Percentiles rank a stretch among this genome's conserved stretches.
phyloP scores from a whole-genome alignment of 2,888 invertebrate species.

The Drosophila neotestacea region DNA sequence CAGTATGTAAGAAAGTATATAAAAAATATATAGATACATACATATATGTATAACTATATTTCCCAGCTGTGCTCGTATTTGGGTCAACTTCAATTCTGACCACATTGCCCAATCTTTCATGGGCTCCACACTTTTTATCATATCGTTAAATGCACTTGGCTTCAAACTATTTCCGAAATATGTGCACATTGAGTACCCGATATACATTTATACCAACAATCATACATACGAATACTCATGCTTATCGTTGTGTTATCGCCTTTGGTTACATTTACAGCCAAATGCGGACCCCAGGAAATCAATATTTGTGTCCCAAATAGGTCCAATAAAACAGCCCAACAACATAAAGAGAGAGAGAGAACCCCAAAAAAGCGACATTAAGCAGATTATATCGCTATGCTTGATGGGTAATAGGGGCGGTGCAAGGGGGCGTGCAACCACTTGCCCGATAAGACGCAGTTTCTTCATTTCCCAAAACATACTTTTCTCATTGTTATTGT shows the following conservation, averaged over 20 bases:
- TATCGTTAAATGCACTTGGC: conserved; percentile 77
- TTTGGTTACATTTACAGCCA: conserved; percentile 47
- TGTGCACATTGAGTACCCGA: conserved; percentile 35
- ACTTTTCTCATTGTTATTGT: conserved; percentile 12
- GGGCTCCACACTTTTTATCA: conserved; percentile 51
- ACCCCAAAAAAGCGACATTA: conserved; percentile 38
- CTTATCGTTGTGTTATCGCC: conserved; percentile 56
- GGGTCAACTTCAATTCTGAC: conserved; percentile 52
- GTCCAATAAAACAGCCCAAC: conserved; percentile 31
- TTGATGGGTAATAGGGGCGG: conserved; percentile 19
- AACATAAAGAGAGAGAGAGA: conserved; percentile 14
- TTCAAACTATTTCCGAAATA: conserved; percentile 31
- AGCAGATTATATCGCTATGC: conserved; percentile 41
- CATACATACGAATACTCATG: conserved; percentile 14
- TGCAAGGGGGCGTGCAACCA: conserved; percentile 24
- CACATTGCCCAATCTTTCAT: conserved; percentile 53
- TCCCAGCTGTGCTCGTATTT: conserved; percentile 46
- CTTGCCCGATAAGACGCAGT: conserved; percentile 52
- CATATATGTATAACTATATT: conserved; percentile 12
- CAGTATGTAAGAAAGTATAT: conserved; percentile 2
- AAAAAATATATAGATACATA: neutral
- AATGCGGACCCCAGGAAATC: conserved; percentile 56
- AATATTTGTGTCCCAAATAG: conserved; percentile 72
- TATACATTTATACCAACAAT: conserved; percentile 11
- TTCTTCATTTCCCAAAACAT: conserved; percentile 6